Percentiles rank a stretch among this genome's conserved stretches.
phyloP scores from a whole-genome alignment of 2,888 invertebrate genomes.

The Machimus atricapillus region DNA sequence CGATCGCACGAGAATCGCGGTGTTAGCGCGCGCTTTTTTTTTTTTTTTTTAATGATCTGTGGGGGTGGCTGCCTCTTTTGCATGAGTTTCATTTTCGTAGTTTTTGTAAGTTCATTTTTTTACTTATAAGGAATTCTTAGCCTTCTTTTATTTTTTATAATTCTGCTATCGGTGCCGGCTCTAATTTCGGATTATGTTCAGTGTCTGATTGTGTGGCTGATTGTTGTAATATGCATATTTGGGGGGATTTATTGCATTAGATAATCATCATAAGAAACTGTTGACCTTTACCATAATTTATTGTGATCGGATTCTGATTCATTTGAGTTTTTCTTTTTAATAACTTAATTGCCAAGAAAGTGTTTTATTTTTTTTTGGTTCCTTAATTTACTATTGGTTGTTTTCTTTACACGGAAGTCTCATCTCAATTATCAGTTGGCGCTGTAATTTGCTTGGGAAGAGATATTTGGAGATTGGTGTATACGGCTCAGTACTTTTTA shows the following conservation, averaged over 20 bases:
- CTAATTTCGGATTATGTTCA: background rate
- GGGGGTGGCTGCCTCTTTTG: constrained; percentile 31
- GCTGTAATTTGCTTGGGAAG: background rate
- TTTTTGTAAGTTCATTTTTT: constrained; percentile 13
- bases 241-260: background rate
- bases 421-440: background rate
- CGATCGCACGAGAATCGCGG: background rate
- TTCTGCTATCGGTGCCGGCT: background rate
- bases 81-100: constrained; percentile 10
- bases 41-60: constrained; percentile 15
- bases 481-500: too few relatives aligned
- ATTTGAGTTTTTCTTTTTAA: background rate
- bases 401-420: background rate
- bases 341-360: background rate
- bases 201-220: background rate
- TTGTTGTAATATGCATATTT: background rate
- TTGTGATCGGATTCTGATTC: background rate
- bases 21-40: background rate
- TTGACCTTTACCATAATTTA: background rate
- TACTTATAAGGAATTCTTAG: background rate
- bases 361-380: background rate
- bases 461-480: too few relatives aligned
- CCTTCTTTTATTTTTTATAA: background rate
- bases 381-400: background rate
- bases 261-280: background rate